Conservation (phyloP, 1,140 invertebrate species). For the Belonocnema kinseyi region DNA sequence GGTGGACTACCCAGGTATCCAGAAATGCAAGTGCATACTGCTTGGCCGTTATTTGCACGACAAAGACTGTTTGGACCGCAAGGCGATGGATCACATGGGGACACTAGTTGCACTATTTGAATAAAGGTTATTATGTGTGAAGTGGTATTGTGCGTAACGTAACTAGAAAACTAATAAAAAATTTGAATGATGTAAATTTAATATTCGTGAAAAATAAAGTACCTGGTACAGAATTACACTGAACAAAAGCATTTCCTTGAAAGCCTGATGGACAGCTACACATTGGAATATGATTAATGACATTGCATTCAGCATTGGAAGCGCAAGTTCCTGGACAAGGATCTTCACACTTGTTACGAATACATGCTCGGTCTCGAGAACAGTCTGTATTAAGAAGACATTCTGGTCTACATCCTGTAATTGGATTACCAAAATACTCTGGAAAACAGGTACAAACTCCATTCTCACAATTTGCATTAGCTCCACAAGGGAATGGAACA, state of each 20-base stretch:
- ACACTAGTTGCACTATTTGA: constrained; percentile 66
- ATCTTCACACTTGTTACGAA: constrained; percentile 82
- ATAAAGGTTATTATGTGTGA: background rate
- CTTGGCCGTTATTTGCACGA: constrained; percentile 80
- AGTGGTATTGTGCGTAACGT: background rate
- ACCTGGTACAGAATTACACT: constrained; percentile 74
- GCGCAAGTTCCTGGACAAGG: constrained; percentile 84
- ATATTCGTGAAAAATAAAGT: constrained; percentile 40
- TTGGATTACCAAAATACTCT: constrained; percentile 84
- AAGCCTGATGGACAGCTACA: constrained; percentile 82
- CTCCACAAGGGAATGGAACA: constrained; percentile 82
- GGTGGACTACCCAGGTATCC: constrained; percentile 86
- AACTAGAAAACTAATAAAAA: background rate
- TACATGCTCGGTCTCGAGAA: constrained; percentile 81
- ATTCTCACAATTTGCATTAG: constrained; percentile 79
- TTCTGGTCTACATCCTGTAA: constrained; percentile 81
- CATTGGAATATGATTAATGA: constrained; percentile 83
- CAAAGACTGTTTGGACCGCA: constrained; percentile 86
- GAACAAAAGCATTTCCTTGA: constrained; percentile 80
- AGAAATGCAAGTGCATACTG: constrained; percentile 84
- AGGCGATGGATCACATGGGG: constrained; percentile 85
- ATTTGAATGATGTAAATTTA: background rate
- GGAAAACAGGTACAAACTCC: constrained; percentile 80
- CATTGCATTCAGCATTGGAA: constrained; percentile 80
- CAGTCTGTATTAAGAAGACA: constrained; percentile 84